Conservation (phyloP, 2,797 vertebrate species). For the Pipistrellus pipistrellus region DNA sequence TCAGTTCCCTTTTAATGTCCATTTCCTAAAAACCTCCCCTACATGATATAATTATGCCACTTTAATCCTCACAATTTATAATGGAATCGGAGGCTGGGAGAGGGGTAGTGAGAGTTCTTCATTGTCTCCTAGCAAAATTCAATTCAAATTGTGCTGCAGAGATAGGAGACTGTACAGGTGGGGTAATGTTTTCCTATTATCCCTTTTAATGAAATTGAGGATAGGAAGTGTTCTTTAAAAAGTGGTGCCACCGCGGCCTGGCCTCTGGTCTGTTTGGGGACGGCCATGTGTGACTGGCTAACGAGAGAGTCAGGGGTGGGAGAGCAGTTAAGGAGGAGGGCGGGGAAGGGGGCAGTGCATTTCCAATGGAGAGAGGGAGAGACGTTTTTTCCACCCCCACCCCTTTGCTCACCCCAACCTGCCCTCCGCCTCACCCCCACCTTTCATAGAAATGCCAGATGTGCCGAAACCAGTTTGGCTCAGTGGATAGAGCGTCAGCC, state of each 20-base stretch:
- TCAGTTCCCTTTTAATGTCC: slow-evolving; percentile 34
- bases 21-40: slow-evolving; percentile 54
- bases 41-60: slow-evolving; percentile 15
- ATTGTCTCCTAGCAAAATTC: slow-evolving; percentile 63
- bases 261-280: background rate
- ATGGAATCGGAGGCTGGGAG: slow-evolving; percentile 45
- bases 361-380: background rate
- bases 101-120: slow-evolving; percentile 17
- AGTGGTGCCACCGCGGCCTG: background rate
- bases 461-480: background rate
- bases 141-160: slow-evolving; percentile 34
- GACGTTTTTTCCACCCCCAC: background rate
- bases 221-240: background rate
- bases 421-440: too few relatives aligned
- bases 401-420: background rate
- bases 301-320: background rate
- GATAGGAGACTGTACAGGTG: background rate
- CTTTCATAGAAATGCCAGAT: too few relatives aligned
- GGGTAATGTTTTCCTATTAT: slow-evolving; percentile 29
- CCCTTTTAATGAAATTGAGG: slow-evolving; percentile 51
- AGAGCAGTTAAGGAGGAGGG: too few relatives aligned
- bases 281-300: background rate
- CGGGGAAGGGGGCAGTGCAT: background rate
- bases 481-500: too few relatives aligned
- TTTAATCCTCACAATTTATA: slow-evolving; percentile 68